Conservation (phyloP, 2,113 vertebrate genomes). For the Microcebus ravelobensis region DNA sequence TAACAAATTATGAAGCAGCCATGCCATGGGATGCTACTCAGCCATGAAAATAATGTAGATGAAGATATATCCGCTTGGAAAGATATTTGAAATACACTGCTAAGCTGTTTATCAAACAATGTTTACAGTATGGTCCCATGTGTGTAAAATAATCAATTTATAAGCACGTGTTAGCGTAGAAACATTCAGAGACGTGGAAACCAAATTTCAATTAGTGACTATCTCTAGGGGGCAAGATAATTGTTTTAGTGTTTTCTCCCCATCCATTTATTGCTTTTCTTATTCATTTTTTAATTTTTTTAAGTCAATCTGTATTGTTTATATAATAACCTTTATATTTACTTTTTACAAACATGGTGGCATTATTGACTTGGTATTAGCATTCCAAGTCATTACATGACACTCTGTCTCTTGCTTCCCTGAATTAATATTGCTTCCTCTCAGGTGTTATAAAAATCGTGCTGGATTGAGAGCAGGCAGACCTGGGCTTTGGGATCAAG, state of each 20-base stretch:
- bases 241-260: not conserved
- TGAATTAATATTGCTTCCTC: slow-evolving; percentile 27
- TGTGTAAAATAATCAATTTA: not conserved
- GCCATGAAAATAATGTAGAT: not conserved
- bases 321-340: not conserved
- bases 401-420: slow-evolving; percentile 24
- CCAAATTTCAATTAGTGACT: not conserved
- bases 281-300: not conserved
- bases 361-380: not conserved
- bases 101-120: not conserved
- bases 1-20: not conserved
- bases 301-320: not conserved
- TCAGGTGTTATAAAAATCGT: slow-evolving; percentile 16
- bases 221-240: not conserved
- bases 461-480: not conserved
- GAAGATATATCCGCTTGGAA: not conserved
- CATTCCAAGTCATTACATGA: not conserved
- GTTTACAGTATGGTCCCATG: not conserved
- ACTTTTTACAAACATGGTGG: not conserved
- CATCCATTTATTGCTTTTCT: not conserved
- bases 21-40: not conserved
- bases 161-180: not conserved
- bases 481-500: not conserved
- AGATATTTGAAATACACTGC: not conserved
- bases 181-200: not conserved